Conservation (phyloP, 2,113 vertebrate genomes). For the Coregonus clupeaformis region DNA sequence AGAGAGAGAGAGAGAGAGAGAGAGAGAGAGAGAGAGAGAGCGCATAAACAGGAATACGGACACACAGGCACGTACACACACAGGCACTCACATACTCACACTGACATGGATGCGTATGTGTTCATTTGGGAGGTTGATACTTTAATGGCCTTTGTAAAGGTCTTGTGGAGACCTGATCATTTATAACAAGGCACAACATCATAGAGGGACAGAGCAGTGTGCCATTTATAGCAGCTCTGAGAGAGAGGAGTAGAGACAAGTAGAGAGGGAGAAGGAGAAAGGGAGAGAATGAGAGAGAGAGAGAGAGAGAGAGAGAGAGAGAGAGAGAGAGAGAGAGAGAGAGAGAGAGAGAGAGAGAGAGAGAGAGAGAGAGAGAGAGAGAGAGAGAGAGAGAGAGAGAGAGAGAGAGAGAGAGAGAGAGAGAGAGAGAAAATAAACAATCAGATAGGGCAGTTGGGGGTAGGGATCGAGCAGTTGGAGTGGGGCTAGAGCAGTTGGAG, state of each 20-base stretch:
- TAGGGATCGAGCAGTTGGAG: too few relatives aligned
- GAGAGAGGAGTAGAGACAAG: neutral
- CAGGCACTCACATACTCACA: neutral
- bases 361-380: too few relatives aligned
- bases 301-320: slow-evolving; percentile 6
- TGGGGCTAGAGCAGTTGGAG: too few relatives aligned
- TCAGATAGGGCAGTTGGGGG: too few relatives aligned
- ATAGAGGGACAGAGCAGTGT: slow-evolving; percentile 4
- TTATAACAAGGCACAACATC: slow-evolving; percentile 1
- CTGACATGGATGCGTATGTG: slow-evolving; percentile 4
- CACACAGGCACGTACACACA: neutral
- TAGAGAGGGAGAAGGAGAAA: neutral
- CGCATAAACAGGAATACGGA: neutral
- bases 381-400: slow-evolving; percentile 36
- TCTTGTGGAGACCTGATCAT: slow-evolving; percentile 14
- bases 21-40: too few relatives aligned
- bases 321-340: too few relatives aligned
- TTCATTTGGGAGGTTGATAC: slow-evolving; percentile 11
- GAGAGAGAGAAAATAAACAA: too few relatives aligned
- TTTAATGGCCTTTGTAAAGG: slow-evolving; percentile 40
- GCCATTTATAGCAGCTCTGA: neutral
- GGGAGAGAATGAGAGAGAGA: slow-evolving; percentile 35
- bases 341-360: too few relatives aligned
- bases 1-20: too few relatives aligned
- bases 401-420: neutral